These are phyloP conservation scores for cat (Felis catus) DNA, from an alignment of 2,113 vertebrate species.

Conservation along the genomic window DNA sequence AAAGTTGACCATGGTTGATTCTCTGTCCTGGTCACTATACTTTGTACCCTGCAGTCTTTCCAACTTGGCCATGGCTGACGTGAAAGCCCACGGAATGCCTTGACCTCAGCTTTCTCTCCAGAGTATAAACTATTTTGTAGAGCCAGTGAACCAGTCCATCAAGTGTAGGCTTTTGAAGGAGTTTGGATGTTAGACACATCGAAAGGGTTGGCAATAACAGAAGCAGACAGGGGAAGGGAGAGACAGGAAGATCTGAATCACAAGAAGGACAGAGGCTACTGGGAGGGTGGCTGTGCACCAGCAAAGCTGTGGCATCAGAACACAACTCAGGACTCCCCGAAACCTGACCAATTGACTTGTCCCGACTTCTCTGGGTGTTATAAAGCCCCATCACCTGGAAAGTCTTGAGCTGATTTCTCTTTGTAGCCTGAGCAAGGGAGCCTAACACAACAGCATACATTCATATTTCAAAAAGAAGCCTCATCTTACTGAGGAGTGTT, in stretches of 20 bases:
- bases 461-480: neutral
- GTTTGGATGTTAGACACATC: neutral
- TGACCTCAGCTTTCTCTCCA: neutral
- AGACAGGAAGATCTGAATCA: neutral
- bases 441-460: neutral
- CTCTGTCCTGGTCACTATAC: neutral
- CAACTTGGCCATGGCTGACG: neutral
- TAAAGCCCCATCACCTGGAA: neutral
- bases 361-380: neutral
- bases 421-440: neutral
- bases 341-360: neutral
- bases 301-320: neutral
- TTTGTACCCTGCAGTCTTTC: too few relatives aligned
- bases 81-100: neutral
- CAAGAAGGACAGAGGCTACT: neutral
- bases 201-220: neutral
- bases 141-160: neutral
- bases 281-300: rapidly evolving
- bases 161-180: neutral
- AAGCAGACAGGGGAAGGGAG: neutral
- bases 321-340: neutral
- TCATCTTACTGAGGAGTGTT: neutral
- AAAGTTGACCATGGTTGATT: rapidly evolving
- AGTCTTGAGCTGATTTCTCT: neutral
- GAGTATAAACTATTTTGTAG: too few relatives aligned